phyloP scores from a whole-genome alignment of 2,888 invertebrate genomes.

The Salpingus planirostris region DNA sequence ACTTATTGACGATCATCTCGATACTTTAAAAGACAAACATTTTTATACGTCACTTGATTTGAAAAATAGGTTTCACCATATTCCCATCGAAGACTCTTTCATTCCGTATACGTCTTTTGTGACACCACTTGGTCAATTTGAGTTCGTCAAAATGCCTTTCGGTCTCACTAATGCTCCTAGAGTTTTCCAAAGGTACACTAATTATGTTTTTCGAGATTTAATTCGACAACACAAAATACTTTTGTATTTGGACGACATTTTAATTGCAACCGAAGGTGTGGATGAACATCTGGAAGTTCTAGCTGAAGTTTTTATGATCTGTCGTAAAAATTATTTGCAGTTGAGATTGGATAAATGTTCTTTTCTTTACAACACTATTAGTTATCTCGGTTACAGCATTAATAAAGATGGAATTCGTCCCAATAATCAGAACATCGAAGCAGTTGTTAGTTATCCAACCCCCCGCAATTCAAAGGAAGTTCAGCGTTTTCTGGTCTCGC shows the following conservation, averaged over 20 bases:
- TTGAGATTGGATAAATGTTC: background rate
- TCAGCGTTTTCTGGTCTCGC: background rate
- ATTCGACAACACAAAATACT: constrained; percentile 1
- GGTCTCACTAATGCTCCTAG: constrained; percentile 19
- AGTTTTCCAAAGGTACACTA: constrained; percentile 13
- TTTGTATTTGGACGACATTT: constrained; percentile 8
- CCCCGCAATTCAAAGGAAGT: background rate
- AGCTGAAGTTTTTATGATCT: background rate
- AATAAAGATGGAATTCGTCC: background rate
- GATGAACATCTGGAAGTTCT: background rate
- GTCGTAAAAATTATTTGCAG: background rate
- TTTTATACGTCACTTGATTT: background rate
- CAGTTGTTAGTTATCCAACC: background rate
- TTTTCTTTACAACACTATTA: background rate
- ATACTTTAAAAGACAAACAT: background rate
- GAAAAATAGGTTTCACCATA: constrained; percentile 18
- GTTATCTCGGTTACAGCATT: background rate
- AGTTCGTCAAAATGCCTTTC: constrained; percentile 19
- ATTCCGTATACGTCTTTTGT: constrained; percentile 18
- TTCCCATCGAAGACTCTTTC: constrained; percentile 14
- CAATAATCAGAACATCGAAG: background rate
- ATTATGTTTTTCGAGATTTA: background rate
- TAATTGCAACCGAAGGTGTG: constrained; percentile 4
- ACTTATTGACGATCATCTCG: background rate
- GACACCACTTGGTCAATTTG: constrained; percentile 19